Evolutionary conservation across 2,797 vertebrate species (phyloP).

Genomic region (Pangasius mekongensis): DNA sequence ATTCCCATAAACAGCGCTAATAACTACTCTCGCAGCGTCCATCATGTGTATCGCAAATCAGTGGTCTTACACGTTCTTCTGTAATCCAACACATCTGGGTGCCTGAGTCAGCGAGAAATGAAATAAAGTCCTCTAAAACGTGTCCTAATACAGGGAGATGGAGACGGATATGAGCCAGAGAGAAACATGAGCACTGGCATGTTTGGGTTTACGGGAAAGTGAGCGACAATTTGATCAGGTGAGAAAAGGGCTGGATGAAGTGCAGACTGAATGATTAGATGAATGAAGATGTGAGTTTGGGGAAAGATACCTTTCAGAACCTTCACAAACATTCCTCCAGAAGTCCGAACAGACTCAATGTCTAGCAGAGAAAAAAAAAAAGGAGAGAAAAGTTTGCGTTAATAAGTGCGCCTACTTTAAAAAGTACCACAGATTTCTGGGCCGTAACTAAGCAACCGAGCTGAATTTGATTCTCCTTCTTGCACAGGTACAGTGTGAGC

Average conservation of each 20-base stretch:
- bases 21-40: background rate
- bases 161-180: background rate
- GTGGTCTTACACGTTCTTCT: constrained; percentile 21
- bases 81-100: constrained; percentile 6
- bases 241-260: background rate
- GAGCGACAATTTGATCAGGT: background rate
- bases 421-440: background rate
- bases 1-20: background rate
- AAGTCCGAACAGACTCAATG: background rate
- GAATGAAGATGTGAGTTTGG: background rate
- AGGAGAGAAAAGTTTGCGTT: background rate
- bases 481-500: background rate
- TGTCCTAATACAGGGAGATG: background rate
- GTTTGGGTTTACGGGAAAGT: constrained; percentile 4
- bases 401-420: background rate
- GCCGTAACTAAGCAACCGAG: background rate
- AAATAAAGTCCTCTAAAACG: constrained; percentile 5
- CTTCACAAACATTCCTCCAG: background rate
- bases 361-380: background rate
- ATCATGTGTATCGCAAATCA: background rate
- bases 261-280: background rate
- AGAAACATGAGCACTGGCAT: background rate
- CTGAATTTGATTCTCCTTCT: background rate
- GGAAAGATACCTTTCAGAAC: background rate
- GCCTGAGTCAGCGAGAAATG: background rate